phyloP scores from a whole-genome alignment of 2,113 vertebrate genomes.

The Elachura formosa region DNA sequence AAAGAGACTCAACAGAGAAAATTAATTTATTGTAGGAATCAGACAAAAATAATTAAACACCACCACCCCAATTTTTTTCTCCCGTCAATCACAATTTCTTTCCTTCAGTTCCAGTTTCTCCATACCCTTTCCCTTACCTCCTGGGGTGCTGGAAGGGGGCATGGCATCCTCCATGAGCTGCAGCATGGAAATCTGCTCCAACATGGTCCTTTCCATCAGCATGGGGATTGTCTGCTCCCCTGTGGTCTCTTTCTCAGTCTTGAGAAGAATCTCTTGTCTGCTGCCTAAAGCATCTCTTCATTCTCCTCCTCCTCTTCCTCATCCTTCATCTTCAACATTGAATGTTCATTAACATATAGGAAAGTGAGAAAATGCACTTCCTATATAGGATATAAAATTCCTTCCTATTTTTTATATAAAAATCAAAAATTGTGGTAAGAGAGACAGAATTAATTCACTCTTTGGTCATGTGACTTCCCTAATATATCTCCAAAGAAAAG shows the following conservation, averaged over 20 bases:
- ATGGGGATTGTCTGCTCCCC: neutral
- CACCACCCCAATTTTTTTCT: neutral
- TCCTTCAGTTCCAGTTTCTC: neutral
- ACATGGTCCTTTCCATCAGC: neutral
- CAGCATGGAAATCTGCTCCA: neutral
- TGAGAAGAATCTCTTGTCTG: neutral
- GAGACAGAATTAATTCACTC: accelerated
- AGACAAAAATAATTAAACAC: neutral
- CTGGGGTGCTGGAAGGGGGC: neutral
- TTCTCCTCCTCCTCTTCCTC: neutral
- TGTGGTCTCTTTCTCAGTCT: neutral
- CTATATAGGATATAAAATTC: no score
- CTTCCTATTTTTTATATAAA: no score
- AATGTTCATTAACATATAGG: neutral
- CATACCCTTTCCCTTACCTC: accelerated
- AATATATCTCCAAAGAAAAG: neutral
- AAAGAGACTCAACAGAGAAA: neutral
- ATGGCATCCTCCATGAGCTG: neutral
- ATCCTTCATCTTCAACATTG: neutral
- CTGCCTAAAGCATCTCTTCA: neutral
- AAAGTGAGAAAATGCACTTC: neutral
- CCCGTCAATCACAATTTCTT: neutral
- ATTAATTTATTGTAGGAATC: neutral
- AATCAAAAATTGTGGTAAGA: neutral
- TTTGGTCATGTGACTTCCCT: neutral